Base-by-base conservation (phyloP, 2,888 invertebrate genomes). In the Ochropacha duplaris region DNA sequence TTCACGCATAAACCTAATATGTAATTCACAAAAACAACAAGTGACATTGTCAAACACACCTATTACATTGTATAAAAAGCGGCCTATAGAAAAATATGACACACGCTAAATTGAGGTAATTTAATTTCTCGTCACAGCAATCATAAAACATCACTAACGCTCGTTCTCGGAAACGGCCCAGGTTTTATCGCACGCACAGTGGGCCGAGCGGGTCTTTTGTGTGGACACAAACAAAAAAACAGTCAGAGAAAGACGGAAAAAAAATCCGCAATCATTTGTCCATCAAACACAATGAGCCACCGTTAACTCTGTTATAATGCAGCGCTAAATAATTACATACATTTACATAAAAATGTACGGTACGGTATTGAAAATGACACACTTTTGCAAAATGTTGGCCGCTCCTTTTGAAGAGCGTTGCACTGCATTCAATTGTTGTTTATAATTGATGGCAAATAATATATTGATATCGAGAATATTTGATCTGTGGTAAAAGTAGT, bases 261-360 rank as follows among this genome's bases (percentile, higher is more conserved):
- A 26, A 82, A 79, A 78, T 69, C 71, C 72, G 83, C 87, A 89
- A 88, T 88, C 87, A 88, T 89, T 88, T 88, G 85, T 84, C 84
- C 88, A 86, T 87, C 87, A 87, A 74, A 71, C 76, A 89, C 88
- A 90, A 90, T 88, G 85, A 78, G 61, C 62, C 66, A 82, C 87
- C 85, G 89, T 86, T 87, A 88, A 68, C 79, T 68, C 62, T 72
- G 72, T 71, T 78, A 84, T 84, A 79, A 83, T 80, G 83, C 85
- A 87, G 87, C 83, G 85, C 78, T 77, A 82, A 85, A 88, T 89
- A 88, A 89, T 89, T 87, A 87, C 79, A 87, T 31, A 34, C 82
- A 83, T 87, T 85, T 81, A 79, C 84, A 84, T 83, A 77, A 79
- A 79, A 83, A 79, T 72, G 69, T 74, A 72, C 66, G 57, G 80